These are phyloP conservation scores for Brachyhypopomus occidentalis DNA, from an alignment of 2,113 vertebrate species.

Conservation along the genomic window DNA sequence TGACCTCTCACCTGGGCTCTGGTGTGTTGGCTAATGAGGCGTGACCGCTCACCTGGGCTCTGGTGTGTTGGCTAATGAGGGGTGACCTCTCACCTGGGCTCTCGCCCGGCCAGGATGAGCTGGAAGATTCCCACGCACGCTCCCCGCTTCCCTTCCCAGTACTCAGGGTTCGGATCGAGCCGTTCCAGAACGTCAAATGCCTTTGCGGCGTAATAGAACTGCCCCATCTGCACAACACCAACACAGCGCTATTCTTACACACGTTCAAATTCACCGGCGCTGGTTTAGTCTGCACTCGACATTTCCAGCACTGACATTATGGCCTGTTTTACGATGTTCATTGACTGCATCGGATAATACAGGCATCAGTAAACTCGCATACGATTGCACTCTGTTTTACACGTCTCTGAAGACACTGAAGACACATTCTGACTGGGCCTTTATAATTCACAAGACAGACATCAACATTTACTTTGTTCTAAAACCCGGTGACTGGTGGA, in stretches of 20 bases:
- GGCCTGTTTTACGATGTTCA: too few relatives aligned
- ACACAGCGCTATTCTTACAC: background rate
- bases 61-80: background rate
- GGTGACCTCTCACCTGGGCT: slow-evolving; percentile 83
- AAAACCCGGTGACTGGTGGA: too few relatives aligned
- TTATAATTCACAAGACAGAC: too few relatives aligned
- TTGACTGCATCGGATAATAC: too few relatives aligned
- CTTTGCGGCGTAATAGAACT: slow-evolving; percentile 96
- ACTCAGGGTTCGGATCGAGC: slow-evolving; percentile 88
- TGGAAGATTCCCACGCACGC: slow-evolving; percentile 97
- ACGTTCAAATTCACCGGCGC: background rate
- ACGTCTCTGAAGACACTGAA: too few relatives aligned
- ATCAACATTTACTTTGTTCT: too few relatives aligned
- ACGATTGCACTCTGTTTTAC: too few relatives aligned
- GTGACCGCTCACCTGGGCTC: slow-evolving; percentile 85
- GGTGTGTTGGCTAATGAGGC: background rate
- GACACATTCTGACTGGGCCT: too few relatives aligned
- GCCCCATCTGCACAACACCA: slow-evolving; percentile 83
- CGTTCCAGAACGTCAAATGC: slow-evolving; percentile 93
- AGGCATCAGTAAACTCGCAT: too few relatives aligned
- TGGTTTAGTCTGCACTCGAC: too few relatives aligned
- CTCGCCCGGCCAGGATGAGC: slow-evolving; percentile 90
- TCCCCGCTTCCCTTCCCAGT: slow-evolving; percentile 96
- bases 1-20: slow-evolving; percentile 85
- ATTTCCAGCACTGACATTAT: too few relatives aligned